Conservation (phyloP, 1,140 invertebrate genomes). For the Kradibia gibbosae region DNA sequence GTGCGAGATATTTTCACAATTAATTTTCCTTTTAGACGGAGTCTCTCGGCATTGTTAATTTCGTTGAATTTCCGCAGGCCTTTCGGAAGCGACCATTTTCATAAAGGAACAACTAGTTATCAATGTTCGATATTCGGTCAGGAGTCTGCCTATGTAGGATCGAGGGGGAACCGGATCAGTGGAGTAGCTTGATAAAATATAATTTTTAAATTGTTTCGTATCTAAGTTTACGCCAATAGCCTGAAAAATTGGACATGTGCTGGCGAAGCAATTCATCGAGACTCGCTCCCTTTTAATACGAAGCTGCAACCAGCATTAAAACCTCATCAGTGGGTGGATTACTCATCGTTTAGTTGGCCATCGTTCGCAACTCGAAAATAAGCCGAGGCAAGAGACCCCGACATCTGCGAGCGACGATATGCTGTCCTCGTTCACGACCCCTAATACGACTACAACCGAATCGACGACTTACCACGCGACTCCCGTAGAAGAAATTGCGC, state of each 20-base stretch:
- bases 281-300: background rate
- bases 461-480: background rate
- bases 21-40: no score
- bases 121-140: no score
- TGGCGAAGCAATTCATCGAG: background rate
- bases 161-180: no score
- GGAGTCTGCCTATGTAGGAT: no score
- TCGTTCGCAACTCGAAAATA: background rate
- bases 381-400: background rate
- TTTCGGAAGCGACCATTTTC: no score
- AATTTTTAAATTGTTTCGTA: background rate
- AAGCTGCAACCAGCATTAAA: background rate
- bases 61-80: no score
- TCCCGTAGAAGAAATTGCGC: constrained; percentile 32
- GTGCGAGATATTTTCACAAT: no score
- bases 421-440: background rate
- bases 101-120: no score
- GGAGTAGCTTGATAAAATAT: no score
- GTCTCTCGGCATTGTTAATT: no score
- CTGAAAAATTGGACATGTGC: background rate
- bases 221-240: background rate
- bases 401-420: background rate
- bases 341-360: background rate
- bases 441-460: background rate
- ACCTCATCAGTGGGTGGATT: background rate